Evolutionary conservation across 2,113 vertebrate genomes (phyloP), one percentile per base, ranked within the genome.

Genomic region (Crocuta crocuta): DNA sequence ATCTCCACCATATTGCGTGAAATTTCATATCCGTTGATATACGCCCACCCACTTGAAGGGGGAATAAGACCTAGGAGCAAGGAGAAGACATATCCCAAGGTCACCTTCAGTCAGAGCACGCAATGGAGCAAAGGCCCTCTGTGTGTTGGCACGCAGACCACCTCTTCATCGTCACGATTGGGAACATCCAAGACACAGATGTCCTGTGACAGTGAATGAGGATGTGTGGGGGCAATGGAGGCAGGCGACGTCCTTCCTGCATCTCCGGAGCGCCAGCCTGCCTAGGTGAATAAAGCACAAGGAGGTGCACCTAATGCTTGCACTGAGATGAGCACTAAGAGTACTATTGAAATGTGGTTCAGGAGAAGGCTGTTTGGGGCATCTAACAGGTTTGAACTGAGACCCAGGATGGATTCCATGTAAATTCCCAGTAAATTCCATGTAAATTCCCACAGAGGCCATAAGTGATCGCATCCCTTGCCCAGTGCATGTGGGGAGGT

Each of bases 1-100:
- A 99, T 99, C 93, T 99, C 98, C 39, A 98, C 98, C 99, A 99
- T 99, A 98, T 99, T 99, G 97, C 99, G 99, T 61, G 99, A 99
- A 97, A 99, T 99, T 98, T 99, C 99, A 0, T 99, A 99, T 10
- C 99, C 99, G 0, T 99, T 99, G 98, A 99, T 99, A 95, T 99
- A 99, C 0, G 99, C 99, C 86, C 99, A 99, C 43, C 99, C 99
- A 0, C 99, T 98, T 21, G 99, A 99, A 0, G 99, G 99, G 12
- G 99, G 99, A 92, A 99, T 99, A 94, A 99, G 99, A 48, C 99
- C 99, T 99, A 98, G 3, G 28, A 19, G 26, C 82, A 61, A 93
- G 50, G 58, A 35, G 0, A 0, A 39, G 61, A 81, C 0, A 10
- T 0, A 55, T 45, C 17, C 7, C 17, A 45, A 45, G 19, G 39